Evolutionary conservation across 2,888 invertebrate species (phyloP).

Genomic region (Synanthedon andrenaeformis): DNA sequence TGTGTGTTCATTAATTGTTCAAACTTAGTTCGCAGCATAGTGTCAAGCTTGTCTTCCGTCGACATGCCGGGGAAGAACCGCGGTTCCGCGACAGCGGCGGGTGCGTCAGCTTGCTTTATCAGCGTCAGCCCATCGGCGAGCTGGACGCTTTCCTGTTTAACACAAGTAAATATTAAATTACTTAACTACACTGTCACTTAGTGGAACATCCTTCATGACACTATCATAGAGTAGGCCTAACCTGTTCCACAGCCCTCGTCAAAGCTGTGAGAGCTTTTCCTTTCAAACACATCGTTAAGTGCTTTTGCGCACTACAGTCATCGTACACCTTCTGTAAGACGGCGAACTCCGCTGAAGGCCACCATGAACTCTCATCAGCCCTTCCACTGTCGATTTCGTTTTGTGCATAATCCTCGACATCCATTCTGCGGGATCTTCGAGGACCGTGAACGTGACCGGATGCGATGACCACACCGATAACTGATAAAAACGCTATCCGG

Average conservation of each 20-base stretch:
- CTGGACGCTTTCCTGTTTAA: slow-evolving; percentile 69
- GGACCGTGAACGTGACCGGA: slow-evolving; percentile 54
- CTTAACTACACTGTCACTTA: slow-evolving; percentile 22
- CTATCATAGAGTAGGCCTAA: slow-evolving; percentile 23
- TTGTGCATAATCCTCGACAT: slow-evolving; percentile 46
- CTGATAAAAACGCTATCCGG: slow-evolving; percentile 57
- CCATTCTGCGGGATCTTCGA: slow-evolving; percentile 58
- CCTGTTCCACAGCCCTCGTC: slow-evolving; percentile 72
- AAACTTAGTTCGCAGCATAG: slow-evolving; percentile 63
- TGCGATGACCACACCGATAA: slow-evolving; percentile 51
- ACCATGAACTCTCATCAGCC: slow-evolving; percentile 63
- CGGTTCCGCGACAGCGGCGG: slow-evolving; percentile 66
- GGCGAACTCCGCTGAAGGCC: slow-evolving; percentile 70
- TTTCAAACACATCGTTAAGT: slow-evolving; percentile 72
- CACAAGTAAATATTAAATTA: slow-evolving; percentile 34
- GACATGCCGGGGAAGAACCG: slow-evolving; percentile 68
- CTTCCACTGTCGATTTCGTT: slow-evolving; percentile 65
- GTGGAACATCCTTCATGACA: slow-evolving; percentile 12
- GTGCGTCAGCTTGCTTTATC: slow-evolving; percentile 70
- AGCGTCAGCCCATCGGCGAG: slow-evolving; percentile 72
- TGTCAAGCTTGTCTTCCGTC: slow-evolving; percentile 67
- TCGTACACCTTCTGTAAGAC: slow-evolving; percentile 73
- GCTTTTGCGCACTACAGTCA: slow-evolving; percentile 72
- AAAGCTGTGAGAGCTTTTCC: slow-evolving; percentile 72
- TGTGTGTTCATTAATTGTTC: slow-evolving; percentile 75